Percentiles rank a stretch among this genome's conserved stretches.
phyloP scores from a whole-genome alignment of 2,113 vertebrate species.

The Amphilophus citrinellus region DNA sequence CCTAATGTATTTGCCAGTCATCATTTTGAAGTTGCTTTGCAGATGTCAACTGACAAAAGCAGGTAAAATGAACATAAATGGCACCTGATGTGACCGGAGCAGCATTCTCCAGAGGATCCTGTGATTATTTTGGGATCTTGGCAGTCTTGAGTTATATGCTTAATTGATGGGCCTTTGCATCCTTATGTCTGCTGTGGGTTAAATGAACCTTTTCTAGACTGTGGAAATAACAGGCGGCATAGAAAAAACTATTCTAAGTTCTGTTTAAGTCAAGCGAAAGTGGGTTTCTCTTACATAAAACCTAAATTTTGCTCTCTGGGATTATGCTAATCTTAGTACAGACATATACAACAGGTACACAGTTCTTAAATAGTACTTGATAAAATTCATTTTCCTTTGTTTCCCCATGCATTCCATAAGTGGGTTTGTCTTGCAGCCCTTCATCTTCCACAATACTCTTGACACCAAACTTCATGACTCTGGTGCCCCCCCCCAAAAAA shows the following conservation, averaged over 20 bases:
- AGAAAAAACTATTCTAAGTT: not conserved
- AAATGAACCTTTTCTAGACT: not conserved
- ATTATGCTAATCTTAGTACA: constrained; percentile 21
- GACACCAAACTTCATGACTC: not conserved
- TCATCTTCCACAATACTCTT: not conserved
- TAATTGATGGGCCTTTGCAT: constrained; percentile 44
- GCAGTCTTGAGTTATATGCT: constrained; percentile 34
- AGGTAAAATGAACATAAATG: constrained; percentile 14
- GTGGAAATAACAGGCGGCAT: constrained; percentile 28
- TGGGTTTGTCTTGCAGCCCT: not conserved
- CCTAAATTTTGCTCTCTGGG: constrained; percentile 24
- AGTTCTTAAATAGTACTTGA: not conserved
- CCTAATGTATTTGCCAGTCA: not conserved
- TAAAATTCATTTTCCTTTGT: not conserved
- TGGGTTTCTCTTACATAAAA: constrained; percentile 50
- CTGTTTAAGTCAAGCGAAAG: constrained; percentile 44
- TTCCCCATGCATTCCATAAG: too few relatives aligned
- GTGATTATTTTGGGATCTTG: constrained; percentile 48
- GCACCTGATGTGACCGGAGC: not conserved
- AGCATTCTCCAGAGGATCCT: constrained; percentile 33
- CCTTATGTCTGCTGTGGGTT: constrained; percentile 11
- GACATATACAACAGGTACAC: too few relatives aligned
- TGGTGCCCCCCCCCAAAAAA: not conserved
- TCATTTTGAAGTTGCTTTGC: not conserved
- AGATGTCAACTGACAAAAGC: not conserved